Conservation (phyloP, 2,113 vertebrate genomes). For the Prochilodus magdalenae region DNA sequence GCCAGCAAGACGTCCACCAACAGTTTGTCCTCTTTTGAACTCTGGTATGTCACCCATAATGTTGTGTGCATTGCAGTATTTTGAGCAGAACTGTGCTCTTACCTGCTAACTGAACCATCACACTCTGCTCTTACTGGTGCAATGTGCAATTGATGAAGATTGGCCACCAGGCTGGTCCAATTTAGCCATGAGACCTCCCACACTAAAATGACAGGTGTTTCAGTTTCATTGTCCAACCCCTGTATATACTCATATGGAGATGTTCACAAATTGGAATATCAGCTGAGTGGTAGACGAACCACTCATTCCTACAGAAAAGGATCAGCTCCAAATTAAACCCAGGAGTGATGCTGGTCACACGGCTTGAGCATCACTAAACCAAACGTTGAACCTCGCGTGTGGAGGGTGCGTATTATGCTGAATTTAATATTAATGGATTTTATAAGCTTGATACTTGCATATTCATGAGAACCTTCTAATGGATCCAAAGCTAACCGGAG, state of each 20-base stretch:
- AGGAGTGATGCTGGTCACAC: constrained; percentile 48
- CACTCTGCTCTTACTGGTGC: no score
- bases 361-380: constrained; percentile 48
- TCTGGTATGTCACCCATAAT: no score
- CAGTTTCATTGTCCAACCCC: no score
- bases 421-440: constrained; percentile 74
- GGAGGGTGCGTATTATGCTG: constrained; percentile 63
- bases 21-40: no score
- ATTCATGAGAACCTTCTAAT: constrained; percentile 71
- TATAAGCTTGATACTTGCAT: constrained; percentile 70
- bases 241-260: constrained; percentile 48
- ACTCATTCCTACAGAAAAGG: constrained; percentile 44
- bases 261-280: constrained; percentile 66
- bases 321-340: constrained; percentile 50
- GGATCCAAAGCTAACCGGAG: constrained; percentile 42
- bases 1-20: no score
- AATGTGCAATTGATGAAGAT: no score
- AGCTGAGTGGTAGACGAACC: constrained; percentile 31
- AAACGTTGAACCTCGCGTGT: constrained; percentile 55
- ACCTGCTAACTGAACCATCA: no score
- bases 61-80: no score
- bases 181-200: no score
- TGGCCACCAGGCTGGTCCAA: no score
- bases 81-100: no score
- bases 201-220: no score